Percentiles rank a stretch among this genome's conserved stretches.
Conservation (phyloP, 1,140 invertebrate species). For the Papilio polyxenes region DNA sequence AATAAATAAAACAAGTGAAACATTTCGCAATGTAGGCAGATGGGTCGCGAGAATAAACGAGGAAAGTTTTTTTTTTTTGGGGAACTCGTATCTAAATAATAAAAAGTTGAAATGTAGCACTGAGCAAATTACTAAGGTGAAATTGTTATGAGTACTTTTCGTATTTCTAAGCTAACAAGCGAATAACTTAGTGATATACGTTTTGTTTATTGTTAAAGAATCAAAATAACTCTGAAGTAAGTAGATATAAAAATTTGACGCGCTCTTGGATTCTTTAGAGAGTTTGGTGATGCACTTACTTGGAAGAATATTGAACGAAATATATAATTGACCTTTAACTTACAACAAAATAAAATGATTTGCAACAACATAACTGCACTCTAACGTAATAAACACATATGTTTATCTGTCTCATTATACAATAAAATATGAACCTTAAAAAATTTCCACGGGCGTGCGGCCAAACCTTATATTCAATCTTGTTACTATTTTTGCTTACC, state of each 20-base stretch:
- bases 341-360: no score
- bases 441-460: no score
- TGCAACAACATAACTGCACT: no score
- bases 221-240: neutral
- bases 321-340: no score
- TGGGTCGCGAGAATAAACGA: conserved; percentile 16
- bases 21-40: conserved; percentile 1
- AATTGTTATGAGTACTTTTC: neutral
- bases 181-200: neutral
- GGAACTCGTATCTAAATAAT: neutral
- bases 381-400: no score
- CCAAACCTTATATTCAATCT: no score
- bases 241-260: neutral
- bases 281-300: no score
- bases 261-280: no score
- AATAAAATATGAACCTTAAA: no score
- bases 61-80: neutral
- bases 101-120: neutral
- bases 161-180: neutral
- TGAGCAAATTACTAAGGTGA: conserved; percentile 13
- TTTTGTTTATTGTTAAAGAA: neutral
- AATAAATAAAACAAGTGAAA: conserved; percentile 14
- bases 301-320: no score
- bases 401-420: no score
- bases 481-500: no score